These are phyloP conservation scores for Trididemnum clinides DNA, from an alignment of 23 tunicate genomes.

Conservation along the genomic window DNA sequence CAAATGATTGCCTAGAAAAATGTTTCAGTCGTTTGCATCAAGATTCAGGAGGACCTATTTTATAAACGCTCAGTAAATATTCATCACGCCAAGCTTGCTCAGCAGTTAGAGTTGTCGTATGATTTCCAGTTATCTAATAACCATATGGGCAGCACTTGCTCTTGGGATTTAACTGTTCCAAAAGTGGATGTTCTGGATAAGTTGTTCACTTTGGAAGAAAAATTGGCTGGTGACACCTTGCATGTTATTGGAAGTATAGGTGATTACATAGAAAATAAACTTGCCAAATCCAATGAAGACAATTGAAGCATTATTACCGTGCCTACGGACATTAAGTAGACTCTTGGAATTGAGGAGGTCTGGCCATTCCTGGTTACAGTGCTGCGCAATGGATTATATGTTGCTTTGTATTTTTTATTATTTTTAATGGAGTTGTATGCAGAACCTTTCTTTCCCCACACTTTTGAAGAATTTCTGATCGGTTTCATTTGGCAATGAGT, in stretches of 20 bases:
- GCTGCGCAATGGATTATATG: background rate
- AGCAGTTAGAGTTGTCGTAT: background rate
- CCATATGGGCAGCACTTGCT: background rate
- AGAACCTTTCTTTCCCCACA: too few species aligned
- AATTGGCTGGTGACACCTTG: background rate
- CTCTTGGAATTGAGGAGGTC: background rate
- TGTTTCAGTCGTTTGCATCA: background rate
- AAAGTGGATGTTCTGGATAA: conserved; percentile 13
- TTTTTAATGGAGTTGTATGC: too few species aligned
- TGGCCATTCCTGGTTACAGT: background rate
- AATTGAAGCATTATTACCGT: background rate
- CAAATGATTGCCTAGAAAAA: background rate
- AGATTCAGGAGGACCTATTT: conserved; percentile 12
- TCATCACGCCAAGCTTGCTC: conserved; percentile 18
- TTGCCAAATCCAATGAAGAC: conserved; percentile 11
- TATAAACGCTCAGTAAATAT: background rate
- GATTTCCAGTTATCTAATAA: background rate
- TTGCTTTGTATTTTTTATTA: conserved; percentile 14
- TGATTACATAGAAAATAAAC: background rate
- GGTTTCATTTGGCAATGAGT: too few species aligned
- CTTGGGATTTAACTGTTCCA: background rate
- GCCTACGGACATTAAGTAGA: background rate
- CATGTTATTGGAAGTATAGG: background rate
- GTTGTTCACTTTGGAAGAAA: background rate
- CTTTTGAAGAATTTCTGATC: too few species aligned